phyloP scores from a whole-genome alignment of 1,140 invertebrate genomes.

The Linepithema humile region DNA sequence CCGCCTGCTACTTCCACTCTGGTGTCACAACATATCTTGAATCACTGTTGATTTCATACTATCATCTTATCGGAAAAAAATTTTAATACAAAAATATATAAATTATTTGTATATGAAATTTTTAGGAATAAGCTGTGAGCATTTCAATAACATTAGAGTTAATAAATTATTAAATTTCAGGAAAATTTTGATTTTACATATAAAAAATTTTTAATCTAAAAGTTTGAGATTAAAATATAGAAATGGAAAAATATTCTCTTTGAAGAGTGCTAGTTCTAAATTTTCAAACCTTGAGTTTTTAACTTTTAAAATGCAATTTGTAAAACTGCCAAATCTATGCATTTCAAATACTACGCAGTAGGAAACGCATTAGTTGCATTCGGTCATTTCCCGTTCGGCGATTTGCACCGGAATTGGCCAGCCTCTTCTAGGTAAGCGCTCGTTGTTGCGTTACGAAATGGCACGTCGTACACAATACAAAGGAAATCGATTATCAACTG shows the following conservation, averaged over 20 bases:
- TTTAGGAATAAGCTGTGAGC: neutral
- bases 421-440: constrained; percentile 63
- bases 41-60: neutral
- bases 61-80: neutral
- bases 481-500: constrained; percentile 68
- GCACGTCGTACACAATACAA: constrained; percentile 58
- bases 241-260: no score
- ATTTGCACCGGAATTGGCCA: constrained; percentile 66
- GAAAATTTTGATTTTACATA: no score
- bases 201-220: no score
- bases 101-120: no score
- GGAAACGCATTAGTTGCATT: constrained; percentile 27
- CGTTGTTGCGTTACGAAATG: constrained; percentile 64
- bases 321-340: neutral
- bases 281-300: neutral
- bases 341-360: constrained; percentile 12
- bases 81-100: neutral
- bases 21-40: constrained; percentile 18
- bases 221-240: no score
- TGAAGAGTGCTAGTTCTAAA: no score
- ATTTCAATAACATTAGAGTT: neutral
- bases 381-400: constrained; percentile 56
- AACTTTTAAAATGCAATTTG: neutral
- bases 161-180: no score
- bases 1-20: constrained; percentile 8